Percentiles rank a stretch among this genome's conserved stretches.
phyloP scores from a whole-genome alignment of 1,140 invertebrate genomes.

The Delia radicum region DNA sequence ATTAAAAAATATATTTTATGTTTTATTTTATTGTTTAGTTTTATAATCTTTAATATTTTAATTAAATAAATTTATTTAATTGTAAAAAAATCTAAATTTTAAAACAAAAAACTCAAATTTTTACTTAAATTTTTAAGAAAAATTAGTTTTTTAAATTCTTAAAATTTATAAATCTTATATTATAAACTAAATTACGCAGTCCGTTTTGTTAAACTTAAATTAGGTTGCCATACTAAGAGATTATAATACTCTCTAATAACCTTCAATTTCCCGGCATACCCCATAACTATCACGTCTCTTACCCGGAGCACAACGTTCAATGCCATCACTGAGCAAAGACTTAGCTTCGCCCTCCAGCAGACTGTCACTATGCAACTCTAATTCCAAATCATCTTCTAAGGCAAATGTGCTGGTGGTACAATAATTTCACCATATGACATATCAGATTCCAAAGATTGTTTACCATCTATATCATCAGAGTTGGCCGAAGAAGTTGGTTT shows the following conservation, averaged over 20 bases:
- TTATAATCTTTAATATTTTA: too few species aligned
- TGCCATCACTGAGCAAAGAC: conserved; percentile 60
- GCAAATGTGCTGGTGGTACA: conserved; percentile 16
- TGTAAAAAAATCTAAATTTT: neutral
- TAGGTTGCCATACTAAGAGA: neutral
- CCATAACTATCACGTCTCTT: conserved; percentile 61
- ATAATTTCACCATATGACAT: conserved; percentile 8
- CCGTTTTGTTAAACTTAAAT: neutral
- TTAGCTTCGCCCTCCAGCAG: conserved; percentile 37
- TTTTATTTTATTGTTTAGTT: neutral
- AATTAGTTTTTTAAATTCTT: conserved; percentile 13
- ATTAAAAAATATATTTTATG: too few species aligned
- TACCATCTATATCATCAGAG: neutral
- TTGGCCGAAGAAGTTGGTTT: conserved; percentile 27
- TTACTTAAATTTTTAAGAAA: conserved; percentile 6
- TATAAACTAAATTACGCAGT: neutral
- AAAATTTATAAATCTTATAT: conserved; percentile 26
- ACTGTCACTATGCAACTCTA: conserved; percentile 39
- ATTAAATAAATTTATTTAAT: neutral
- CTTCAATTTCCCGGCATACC: conserved; percentile 55
- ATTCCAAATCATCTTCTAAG: conserved; percentile 36
- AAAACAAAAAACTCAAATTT: conserved; percentile 35
- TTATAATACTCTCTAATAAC: conserved; percentile 37
- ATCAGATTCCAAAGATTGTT: conserved; percentile 10
- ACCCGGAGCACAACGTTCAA: conserved; percentile 65